These are phyloP conservation scores for Mycalesis mineus DNA, from an alignment of 2,888 invertebrate genomes.

Conservation along the genomic window DNA sequence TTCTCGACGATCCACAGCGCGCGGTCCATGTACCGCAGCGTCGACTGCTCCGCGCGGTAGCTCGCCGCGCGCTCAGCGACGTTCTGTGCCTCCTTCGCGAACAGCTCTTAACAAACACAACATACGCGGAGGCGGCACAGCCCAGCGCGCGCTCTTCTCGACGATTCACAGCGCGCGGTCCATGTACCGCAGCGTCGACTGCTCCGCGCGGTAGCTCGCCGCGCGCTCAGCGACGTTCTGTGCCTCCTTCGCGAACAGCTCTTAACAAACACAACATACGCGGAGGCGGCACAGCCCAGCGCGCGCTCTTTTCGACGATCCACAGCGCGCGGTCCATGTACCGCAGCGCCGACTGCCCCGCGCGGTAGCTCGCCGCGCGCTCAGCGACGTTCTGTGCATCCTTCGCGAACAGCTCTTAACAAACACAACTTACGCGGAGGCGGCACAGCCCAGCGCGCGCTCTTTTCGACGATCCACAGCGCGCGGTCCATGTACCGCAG, in stretches of 20 bases:
- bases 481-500: slow-evolving; percentile 66
- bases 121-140: slow-evolving; percentile 71
- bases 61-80: slow-evolving; percentile 44
- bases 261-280: slow-evolving; percentile 40
- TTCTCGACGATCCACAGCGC: slow-evolving; percentile 76
- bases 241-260: too few species aligned
- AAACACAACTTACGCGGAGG: slow-evolving; percentile 53
- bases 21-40: slow-evolving; percentile 64
- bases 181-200: slow-evolving; percentile 48
- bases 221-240: slow-evolving; percentile 56
- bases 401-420: slow-evolving; percentile 46
- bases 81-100: slow-evolving; percentile 33
- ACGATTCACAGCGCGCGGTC: slow-evolving; percentile 74
- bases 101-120: slow-evolving; percentile 12
- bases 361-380: slow-evolving; percentile 62
- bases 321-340: slow-evolving; percentile 69
- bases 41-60: slow-evolving; percentile 49
- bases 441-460: slow-evolving; percentile 78
- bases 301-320: slow-evolving; percentile 75
- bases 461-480: slow-evolving; percentile 76
- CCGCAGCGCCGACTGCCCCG: slow-evolving; percentile 58
- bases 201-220: slow-evolving; percentile 68
- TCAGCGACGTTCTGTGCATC: slow-evolving; percentile 60
- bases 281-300: slow-evolving; percentile 77
- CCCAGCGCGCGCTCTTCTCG: slow-evolving; percentile 79